Base-by-base conservation (phyloP, 2,888 invertebrate species). In the Ecliptopera silaceata region DNA sequence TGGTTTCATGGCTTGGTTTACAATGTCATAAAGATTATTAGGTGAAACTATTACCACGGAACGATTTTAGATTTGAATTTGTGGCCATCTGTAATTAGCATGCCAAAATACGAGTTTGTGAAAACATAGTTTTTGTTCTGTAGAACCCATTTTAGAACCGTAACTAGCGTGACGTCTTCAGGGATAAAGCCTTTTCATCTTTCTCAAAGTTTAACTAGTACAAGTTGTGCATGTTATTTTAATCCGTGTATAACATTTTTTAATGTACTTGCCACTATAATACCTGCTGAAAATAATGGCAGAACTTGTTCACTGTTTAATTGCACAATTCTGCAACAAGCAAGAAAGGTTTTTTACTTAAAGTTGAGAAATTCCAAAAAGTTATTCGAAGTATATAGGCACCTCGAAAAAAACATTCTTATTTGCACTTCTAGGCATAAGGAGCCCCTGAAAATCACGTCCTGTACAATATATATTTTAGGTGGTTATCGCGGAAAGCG, bases 401-500 rank as follows among this genome's bases (percentile, higher is more conserved):
- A 13, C 32, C 22, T 32, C 32, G n/a, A 48, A 36, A 38, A 34
- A 11, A 26, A 36, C 15, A 15, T 20, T 29, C 44, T 22, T 31
- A 5, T 47, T 31, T 31, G 22, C 43, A 48, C 31, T 32, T 18
- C 32, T 43, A 32, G 45, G 39, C 41, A 13, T 39, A 39, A 20
- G 38, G 50, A 56, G 26, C 18, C 31, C 43, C 31, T 45, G 39
- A 29, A 46, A 45, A 54, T 50, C 46, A 50, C 49, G 58, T 26
- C 53, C 22, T 59, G 42, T 50, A 47, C 46, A 50, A 59, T 59
- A 50, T 56, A 54, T 56, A 56, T 57, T 61, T 54, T 54, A 61
- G 61, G 57, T 57, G 54, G 54, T 54, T 51, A 32, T 55, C 59
- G 59, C 36, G 59, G 59, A 54, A 59, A 50, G 43, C 59, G 59